phyloP scores from a whole-genome alignment of 2,113 vertebrate genomes.

The Marmota flaviventris region DNA sequence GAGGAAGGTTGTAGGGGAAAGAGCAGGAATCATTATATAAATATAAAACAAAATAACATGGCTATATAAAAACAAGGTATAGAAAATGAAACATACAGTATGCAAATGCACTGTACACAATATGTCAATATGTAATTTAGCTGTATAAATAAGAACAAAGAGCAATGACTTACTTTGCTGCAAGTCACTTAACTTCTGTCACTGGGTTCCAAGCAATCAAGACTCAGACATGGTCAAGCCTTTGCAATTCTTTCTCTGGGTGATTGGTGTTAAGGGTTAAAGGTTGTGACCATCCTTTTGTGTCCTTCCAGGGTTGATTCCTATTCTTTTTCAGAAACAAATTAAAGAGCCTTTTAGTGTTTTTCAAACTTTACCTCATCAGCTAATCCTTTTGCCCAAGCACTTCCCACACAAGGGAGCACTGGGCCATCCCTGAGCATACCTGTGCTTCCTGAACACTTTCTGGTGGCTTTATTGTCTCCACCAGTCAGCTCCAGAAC shows the following conservation, averaged over 20 bases:
- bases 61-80: fast-evolving
- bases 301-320: not conserved
- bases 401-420: not conserved
- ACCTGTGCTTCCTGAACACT: fast-evolving
- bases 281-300: too few relatives aligned
- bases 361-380: not conserved
- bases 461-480: too few relatives aligned
- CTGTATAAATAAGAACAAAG: not conserved
- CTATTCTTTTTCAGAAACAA: not conserved
- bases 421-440: fast-evolving
- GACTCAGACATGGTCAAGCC: fast-evolving
- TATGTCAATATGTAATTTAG: not conserved
- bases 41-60: not conserved
- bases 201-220: not conserved
- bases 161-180: not conserved
- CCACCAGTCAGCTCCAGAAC: not conserved
- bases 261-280: not conserved
- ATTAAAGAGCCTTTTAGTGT: not conserved
- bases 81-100: not conserved
- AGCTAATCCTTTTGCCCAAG: not conserved
- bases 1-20: not conserved
- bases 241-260: not conserved
- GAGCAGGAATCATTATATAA: not conserved
- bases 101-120: fast-evolving
- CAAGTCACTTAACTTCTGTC: not conserved